Evolutionary conservation across 2,888 invertebrate species (phyloP), one percentile per base, ranked within the genome.

Genomic region (Augochlorella aurata): DNA sequence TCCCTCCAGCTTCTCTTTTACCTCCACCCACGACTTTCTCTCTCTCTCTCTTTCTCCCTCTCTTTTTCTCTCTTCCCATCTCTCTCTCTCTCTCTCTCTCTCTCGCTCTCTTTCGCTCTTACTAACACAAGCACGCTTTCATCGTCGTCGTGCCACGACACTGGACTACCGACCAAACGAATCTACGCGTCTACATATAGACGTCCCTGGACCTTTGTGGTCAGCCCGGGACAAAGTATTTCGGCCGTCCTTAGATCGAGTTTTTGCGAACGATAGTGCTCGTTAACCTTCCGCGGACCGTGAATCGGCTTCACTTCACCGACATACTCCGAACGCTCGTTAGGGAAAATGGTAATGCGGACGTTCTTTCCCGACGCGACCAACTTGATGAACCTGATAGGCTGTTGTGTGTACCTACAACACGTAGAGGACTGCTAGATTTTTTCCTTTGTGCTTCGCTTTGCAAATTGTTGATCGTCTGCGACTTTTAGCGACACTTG

Each of bases 151-250:
- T 50, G 52, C 61, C 61, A 61, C 67, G 82, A 67, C 75, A 24
- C 61, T 76, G 73, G 71, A 85, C 83, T 83, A 85, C 88, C 86
- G 67, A 81, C 75, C 85, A 81, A 85, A 81, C 82, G 79, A 83
- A 83, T 85, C 86, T 82, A 88, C 88, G 78, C 82, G 79, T 85
- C 83, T 76, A 79, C 81, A 74, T 76, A 74, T 77, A 75, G 76
- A 78, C 71, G 63, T 74, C 78, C 70, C 71, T 63, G 74, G 54
- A 63, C 54, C 61, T 74, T 38, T 63, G 45, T 12, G 18, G 65
- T 58, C 75, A 66, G 69, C 54, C 54, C 29, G 74, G 70, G 79
- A 87, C 85, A 82, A 86, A 82, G 86, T 85, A 71, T 82, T 75
- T 69, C 74, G 77, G 49, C 12, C 69, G 82, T 63, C 82, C 72